phyloP scores from a whole-genome alignment of 2,113 vertebrate species.

The Sinocyclocheilus anshuiensis region DNA sequence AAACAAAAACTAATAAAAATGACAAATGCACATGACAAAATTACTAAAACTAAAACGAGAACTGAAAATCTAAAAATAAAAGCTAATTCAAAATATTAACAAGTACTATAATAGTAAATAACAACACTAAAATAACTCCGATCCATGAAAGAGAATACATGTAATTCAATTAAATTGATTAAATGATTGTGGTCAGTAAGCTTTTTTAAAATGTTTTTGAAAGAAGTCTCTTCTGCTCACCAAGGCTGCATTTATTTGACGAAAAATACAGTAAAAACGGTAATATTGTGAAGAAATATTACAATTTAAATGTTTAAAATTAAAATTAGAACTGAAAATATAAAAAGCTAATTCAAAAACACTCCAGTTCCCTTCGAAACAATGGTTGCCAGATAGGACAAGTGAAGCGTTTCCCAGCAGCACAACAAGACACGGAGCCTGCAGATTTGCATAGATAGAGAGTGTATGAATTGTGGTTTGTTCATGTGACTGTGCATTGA shows the following conservation, averaged over 20 bases:
- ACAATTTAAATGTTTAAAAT: too few relatives aligned
- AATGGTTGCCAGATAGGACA: not conserved
- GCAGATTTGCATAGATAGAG: slow-evolving; percentile 19
- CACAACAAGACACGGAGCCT: not conserved
- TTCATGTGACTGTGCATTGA: slow-evolving; percentile 4
- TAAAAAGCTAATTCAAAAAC: not conserved
- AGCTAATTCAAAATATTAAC: not conserved
- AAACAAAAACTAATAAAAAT: not conserved
- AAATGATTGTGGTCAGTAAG: too few relatives aligned
- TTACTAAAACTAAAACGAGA: not conserved
- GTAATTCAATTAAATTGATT: too few relatives aligned
- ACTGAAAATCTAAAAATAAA: not conserved
- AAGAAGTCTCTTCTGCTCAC: too few relatives aligned
- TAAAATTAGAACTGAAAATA: too few relatives aligned
- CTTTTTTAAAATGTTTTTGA: too few relatives aligned
- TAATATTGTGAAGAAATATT: too few relatives aligned
- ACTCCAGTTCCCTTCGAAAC: not conserved
- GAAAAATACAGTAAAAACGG: too few relatives aligned
- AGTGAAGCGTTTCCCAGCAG: not conserved
- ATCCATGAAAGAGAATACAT: not conserved
- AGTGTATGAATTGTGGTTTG: not conserved
- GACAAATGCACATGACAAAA: not conserved
- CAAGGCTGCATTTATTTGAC: too few relatives aligned
- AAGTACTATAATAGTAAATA: not conserved
- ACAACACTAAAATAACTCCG: not conserved